Base-by-base conservation (phyloP, 2,113 vertebrate species). In the Microtus richardsoni region DNA sequence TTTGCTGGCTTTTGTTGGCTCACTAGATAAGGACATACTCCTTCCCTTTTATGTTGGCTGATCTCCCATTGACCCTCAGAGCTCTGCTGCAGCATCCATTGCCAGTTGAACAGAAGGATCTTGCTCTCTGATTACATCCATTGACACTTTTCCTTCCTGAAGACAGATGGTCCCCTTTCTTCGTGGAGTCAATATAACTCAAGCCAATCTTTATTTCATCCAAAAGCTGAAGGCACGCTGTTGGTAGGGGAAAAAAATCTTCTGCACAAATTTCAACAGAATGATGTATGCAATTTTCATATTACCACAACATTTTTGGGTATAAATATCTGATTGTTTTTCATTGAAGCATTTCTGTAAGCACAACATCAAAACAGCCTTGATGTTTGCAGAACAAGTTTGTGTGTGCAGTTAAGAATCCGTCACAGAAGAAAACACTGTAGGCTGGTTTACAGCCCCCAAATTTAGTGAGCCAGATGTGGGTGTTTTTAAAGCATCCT, bases 21-120 rank as follows among this genome's bases (percentile, higher is more conserved):
- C 58, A n/a, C 87, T 36, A 96, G 97, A 97, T 97, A 97, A 97
- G 91, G 39, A 28, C 79, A 49, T 58, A 21, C 85, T 71, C 52
- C 78, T 84, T 91, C 6, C 26, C 95, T 96, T 96, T 97, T 79
- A 89, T 95, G 96, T 89, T 10, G 5, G 85, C 71, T 96, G 86
- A 97, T 96, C 92, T 96, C 88, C 90, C 78, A 90, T 30, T 77
- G 94, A 95, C 89, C 84, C 79, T 54, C 80, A 24, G 0, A 10
- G 82, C 28, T 58, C 2, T 0, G 3, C 21, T 26, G 49, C 2
- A 9, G 54, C 88, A 95, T 96, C 92, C 84, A 88, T 97, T 96
- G 95, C 30, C 60, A 58, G 82, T 41, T 47, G 82, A 96, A 93
- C 95, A 71, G 74, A 17, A 54, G 26, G 24, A 49, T 88, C 39